Evolutionary conservation across 2,113 vertebrate species (phyloP).

Genomic region (Dipodomys ordii): DNA sequence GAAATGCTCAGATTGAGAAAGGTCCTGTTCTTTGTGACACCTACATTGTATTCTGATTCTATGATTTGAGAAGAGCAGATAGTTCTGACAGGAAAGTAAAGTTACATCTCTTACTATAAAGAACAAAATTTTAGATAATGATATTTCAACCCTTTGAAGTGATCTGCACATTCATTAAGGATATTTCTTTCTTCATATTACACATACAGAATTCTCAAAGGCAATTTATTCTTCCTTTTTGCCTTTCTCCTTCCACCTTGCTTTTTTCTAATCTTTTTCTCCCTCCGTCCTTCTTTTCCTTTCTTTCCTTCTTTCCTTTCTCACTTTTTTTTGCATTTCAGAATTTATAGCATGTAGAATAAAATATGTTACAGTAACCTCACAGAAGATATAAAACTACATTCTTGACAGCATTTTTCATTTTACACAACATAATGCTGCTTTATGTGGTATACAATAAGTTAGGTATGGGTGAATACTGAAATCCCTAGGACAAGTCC

Average conservation of each 20-base stretch:
- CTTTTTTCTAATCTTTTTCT: too few species aligned
- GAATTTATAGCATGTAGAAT: background rate
- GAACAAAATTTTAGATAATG: too few species aligned
- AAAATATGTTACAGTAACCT: background rate
- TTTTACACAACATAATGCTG: background rate
- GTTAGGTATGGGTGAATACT: background rate
- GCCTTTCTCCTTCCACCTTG: too few species aligned
- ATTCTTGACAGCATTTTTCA: background rate
- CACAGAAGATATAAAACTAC: too few species aligned
- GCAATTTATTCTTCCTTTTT: too few species aligned
- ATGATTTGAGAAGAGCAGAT: background rate
- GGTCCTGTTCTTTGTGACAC: background rate
- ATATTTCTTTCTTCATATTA: background rate
- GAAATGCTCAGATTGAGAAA: too few species aligned
- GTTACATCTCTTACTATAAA: too few species aligned
- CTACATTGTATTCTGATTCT: background rate
- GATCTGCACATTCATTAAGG: background rate
- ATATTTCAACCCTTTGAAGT: too few species aligned
- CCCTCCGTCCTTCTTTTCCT: too few species aligned
- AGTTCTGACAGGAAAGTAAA: too few species aligned
- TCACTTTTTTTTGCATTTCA: background rate
- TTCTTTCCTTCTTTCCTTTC: accelerated
- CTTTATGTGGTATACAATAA: too few species aligned
- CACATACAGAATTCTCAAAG: background rate
- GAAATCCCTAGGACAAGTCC: background rate